These are phyloP conservation scores for Drosophila baimaii DNA, from an alignment of 1,140 invertebrate genomes.

Conservation along the genomic window DNA sequence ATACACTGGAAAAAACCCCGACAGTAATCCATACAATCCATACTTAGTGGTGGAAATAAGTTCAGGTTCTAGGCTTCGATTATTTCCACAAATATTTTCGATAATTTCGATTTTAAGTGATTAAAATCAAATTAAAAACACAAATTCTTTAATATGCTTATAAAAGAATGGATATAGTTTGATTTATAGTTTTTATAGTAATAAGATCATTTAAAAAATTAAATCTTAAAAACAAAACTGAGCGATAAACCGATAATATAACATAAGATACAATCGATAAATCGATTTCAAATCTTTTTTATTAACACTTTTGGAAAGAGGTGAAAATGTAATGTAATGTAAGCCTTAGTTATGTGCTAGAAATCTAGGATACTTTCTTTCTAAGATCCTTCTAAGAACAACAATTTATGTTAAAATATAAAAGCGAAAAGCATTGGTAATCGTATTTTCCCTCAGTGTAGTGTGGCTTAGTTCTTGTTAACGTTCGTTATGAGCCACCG, in stretches of 20 bases:
- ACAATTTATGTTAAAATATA: background rate
- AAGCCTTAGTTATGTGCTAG: background rate
- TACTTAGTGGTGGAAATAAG: background rate
- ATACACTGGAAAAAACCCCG: constrained; percentile 2
- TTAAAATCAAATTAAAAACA: background rate
- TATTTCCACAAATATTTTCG: background rate
- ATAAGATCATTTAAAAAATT: no score
- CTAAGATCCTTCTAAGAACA: background rate
- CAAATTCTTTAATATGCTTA: no score
- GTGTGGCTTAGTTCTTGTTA: constrained; percentile 30
- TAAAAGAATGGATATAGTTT: no score
- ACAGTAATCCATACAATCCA: background rate
- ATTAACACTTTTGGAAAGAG: no score
- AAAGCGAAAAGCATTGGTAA: no score
- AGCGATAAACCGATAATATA: no score
- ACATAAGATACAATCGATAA: no score
- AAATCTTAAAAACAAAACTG: no score
- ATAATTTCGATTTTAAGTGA: background rate
- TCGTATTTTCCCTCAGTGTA: constrained; percentile 1
- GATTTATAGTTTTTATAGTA: no score
- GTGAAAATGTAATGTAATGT: background rate
- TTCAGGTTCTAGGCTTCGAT: background rate
- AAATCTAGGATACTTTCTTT: background rate
- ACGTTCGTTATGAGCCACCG: constrained; percentile 58
- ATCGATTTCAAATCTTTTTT: no score